Evolutionary conservation across 35 echinoderm and acorn worm genomes (phyloP), one percentile per base, ranked within the genome.

Genomic region (Holothuria glaberrima): DNA sequence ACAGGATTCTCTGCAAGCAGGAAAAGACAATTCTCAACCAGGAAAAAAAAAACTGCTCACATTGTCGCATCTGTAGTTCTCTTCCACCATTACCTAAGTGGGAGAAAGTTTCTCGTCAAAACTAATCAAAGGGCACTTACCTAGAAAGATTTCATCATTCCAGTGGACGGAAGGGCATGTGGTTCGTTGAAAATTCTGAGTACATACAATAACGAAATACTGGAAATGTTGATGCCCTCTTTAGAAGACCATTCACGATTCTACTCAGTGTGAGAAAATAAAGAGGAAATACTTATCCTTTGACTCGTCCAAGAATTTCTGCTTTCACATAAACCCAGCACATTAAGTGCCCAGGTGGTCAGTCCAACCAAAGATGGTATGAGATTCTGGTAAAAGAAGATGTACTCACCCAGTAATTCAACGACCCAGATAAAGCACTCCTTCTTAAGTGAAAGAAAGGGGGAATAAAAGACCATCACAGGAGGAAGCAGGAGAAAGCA

Each of bases 1-100:
- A 66, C 68, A 58, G 38, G 52, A 77, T 38, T 4, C 71, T 89
- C 3, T 12, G 5, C 5, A 89, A 89, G 21, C 6, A 44, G 0
- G 87, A 75, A 25, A 52, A 30, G 46, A 73, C n/a, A 76, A 18
- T 89, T 75, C 50, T 89, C 75, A 9, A 75, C 68, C n/a, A n/a
- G n/a, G n/a, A 12, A 76, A 66, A n/a, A 68, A 69, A 45, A 58
- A 87, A 32, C 27, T 87, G 22, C 65, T 87, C 0, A 58, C 16
- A 61, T 70, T 19, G 85, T 87, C 3, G n/a, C 12, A 26, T 87
- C 52, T 35, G 59, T 69, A 3, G 16, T 36, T 13, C 33, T 41
- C 24, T 87, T 87, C 60, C 25, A 58, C 20, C 62, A 60, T 21
- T 87, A 87, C n/a, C 26, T 87, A 16, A 38, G 33, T 87, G 85